Percentiles rank a stretch among this genome's conserved stretches.
Conservation (phyloP, 2,888 invertebrate species). For the Eubasilissa splendida region DNA sequence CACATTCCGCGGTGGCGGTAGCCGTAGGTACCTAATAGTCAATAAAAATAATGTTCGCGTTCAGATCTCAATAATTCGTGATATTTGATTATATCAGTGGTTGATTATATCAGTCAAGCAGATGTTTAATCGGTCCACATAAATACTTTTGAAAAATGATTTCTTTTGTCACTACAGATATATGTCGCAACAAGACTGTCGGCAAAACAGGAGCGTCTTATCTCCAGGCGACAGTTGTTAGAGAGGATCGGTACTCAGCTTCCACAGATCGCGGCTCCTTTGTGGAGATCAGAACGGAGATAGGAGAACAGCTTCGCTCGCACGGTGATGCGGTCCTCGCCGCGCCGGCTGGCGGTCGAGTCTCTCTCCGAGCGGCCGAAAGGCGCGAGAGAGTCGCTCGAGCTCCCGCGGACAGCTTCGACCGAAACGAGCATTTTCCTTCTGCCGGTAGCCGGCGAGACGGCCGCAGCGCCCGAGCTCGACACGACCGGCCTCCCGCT, state of each 20-base stretch:
- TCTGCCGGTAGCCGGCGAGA: background rate
- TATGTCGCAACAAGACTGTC: slow-evolving; percentile 35
- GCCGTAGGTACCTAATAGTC: too few relatives aligned
- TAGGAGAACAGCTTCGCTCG: slow-evolving; percentile 29
- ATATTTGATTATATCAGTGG: slow-evolving; percentile 14
- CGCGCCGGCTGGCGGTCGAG: background rate
- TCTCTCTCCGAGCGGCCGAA: background rate
- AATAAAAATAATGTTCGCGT: too few relatives aligned
- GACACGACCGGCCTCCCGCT: slow-evolving; percentile 21
- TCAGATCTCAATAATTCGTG: slow-evolving; percentile 1
- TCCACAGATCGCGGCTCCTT: slow-evolving; percentile 36
- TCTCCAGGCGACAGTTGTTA: slow-evolving; percentile 14
- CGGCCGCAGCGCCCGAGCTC: slow-evolving; percentile 6
- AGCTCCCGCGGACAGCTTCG: background rate
- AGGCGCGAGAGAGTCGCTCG: slow-evolving; percentile 7
- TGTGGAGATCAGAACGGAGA: slow-evolving; percentile 32
- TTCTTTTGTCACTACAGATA: slow-evolving; percentile 28
- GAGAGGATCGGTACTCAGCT: slow-evolving; percentile 28
- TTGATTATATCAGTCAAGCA: background rate
- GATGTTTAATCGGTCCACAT: slow-evolving; percentile 18
- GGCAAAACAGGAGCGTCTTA: slow-evolving; percentile 33
- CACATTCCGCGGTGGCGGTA: too few relatives aligned
- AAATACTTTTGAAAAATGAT: slow-evolving; percentile 6
- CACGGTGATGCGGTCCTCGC: slow-evolving; percentile 7
- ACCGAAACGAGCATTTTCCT: background rate